Base-by-base conservation (phyloP, 2,113 vertebrate species). In the Apus apus region DNA sequence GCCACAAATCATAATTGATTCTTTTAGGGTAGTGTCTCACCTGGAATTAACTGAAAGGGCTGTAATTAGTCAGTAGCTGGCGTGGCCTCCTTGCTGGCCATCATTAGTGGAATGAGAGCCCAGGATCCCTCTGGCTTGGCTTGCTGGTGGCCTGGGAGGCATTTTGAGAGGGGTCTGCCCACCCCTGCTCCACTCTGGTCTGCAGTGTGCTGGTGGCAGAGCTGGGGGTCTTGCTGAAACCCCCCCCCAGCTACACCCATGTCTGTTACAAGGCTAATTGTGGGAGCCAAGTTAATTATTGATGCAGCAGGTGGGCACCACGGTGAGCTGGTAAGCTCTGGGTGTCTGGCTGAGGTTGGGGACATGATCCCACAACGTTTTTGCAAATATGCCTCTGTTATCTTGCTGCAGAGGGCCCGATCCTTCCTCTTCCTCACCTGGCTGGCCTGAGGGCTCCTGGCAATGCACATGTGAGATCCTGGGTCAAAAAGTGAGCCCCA, bases 1-100 rank as follows among this genome's bases (percentile, higher is more conserved):
- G 26, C 93, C 57, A 66, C 64, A 83, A 40, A 62, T 86, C 43
- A 21, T 50, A 74, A 94, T 67, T 60, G 89, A 83, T 81, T 92
- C 0, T 1, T 74, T 89, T 66, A 66, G 91, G 80, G 64, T n/a
- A 87, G 36, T 2, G 5, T 72, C 51, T 93, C 80, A 73, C 25
- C 85, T 65, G 58, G 22, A 30, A 67, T 86, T 43, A 91, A 70
- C 90, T 0, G 7, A 86, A 80, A 54, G 65, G 66, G 4, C 48
- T 72, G 50, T 83, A 77, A 85, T 92, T 90, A 93, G 58, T 26
- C 0, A 5, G 56, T 54, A 46, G n/a, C 54, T 36, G 62, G 57
- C 1, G 15, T 61, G 60, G 45, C 50, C 61, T 71, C 43, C 73
- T 80, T 8, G 12, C 57, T 46, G 40, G 46, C 50, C 40, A 6